phyloP scores from a whole-genome alignment of 2,113 vertebrate species.

The Chaenogobius annularis region DNA sequence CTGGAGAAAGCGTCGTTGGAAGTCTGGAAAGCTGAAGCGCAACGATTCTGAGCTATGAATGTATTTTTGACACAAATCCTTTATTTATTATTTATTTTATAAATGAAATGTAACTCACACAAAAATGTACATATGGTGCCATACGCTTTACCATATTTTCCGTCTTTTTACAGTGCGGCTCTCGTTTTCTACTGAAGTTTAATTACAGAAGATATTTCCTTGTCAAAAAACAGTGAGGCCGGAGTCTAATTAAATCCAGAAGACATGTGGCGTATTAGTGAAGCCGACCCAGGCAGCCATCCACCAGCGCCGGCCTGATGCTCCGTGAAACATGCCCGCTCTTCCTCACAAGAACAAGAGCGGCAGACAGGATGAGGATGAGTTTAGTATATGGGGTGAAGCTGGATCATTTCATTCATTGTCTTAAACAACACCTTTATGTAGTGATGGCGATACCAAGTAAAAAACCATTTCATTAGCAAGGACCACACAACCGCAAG shows the following conservation, averaged over 20 bases:
- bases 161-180: conserved; percentile 43
- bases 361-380: conserved; percentile 22
- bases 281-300: conserved; percentile 65
- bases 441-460: too few species aligned
- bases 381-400: not conserved
- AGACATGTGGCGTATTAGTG: conserved; percentile 66
- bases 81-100: not conserved
- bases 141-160: not conserved
- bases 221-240: conserved; percentile 63
- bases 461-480: too few species aligned
- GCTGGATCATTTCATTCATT: too few species aligned
- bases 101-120: too few species aligned
- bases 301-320: conserved; percentile 59
- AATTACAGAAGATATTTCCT: conserved; percentile 76
- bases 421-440: too few species aligned
- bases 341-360: conserved; percentile 43
- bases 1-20: conserved; percentile 23
- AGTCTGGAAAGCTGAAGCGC: conserved; percentile 31
- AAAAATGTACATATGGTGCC: not conserved
- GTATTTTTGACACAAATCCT: not conserved
- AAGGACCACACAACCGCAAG: too few species aligned
- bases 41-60: not conserved
- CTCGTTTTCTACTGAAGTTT: conserved; percentile 64
- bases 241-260: conserved; percentile 74
- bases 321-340: conserved; percentile 73